Base-by-base conservation (phyloP, 2,888 invertebrate genomes). In the Cheilosia vulpina region DNA sequence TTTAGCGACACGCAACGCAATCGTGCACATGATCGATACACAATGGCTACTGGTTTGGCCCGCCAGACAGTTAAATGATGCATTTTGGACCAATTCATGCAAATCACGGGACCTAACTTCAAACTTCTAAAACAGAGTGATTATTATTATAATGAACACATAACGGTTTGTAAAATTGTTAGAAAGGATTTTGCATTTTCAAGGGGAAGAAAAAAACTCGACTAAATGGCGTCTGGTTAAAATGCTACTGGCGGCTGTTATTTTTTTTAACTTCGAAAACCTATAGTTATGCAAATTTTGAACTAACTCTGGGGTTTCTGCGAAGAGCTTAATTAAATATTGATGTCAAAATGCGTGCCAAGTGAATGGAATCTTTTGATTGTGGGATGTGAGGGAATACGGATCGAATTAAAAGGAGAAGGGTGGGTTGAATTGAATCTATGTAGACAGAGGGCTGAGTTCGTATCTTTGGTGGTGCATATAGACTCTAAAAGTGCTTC, bases 61-160 rank as follows among this genome's bases (percentile, higher is more conserved):
- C 57, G 62, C 34, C 65, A 79, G 78, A 79, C 71, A 71, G 71
- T 71, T 79, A 65, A 79, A 79, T 62, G 68, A 65, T 72, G 63
- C 58, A 65, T 78, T 78, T 43, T 57, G 31, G 17, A 17, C 47
- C 27, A 52, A 57, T 57, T 75, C 75, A 84, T 84, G 80, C 80
- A 80, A 84, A 80, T 69, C 69, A 47, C 68, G 41, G 24, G 62
- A 68, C 73, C 73, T 72, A 63, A 24, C 43, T 62, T 62, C 55
- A 27, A 55, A 65, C 24, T 43, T 52, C 63, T 45, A 52, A 63
- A 73, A 69, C 69, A 78, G 73, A 80, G 71, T 62, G 75, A 80
- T 84, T 73, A 80, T 84, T 73, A 80, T 60, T 68, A 55, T 80
- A 80, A 80, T 80, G 73, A 73, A 68, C 60, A 58, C 27, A 66